Conservation (phyloP, 2,113 vertebrate genomes). For the Lycaon pictus region DNA sequence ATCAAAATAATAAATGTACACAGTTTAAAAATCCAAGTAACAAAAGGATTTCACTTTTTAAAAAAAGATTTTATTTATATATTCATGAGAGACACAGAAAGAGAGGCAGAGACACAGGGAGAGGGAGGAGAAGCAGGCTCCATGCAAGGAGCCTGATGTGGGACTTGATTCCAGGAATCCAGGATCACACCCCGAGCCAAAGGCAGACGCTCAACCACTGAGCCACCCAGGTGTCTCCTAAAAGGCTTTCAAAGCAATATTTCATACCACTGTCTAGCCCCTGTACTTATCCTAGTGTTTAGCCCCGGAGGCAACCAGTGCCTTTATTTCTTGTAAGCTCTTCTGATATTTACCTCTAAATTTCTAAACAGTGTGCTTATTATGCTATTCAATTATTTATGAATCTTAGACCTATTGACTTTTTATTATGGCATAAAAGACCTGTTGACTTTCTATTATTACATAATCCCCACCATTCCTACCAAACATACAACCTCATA, state of each 20-base stretch:
- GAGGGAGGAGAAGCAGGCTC: no score
- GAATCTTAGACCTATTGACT: neutral
- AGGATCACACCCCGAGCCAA: no score
- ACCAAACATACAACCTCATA: no score
- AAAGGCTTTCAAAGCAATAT: neutral
- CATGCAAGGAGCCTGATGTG: no score
- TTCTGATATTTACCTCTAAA: neutral
- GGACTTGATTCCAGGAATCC: no score
- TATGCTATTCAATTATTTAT: neutral
- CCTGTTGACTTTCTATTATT: neutral
- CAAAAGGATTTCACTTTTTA: neutral
- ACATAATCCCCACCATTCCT: rapidly evolving
- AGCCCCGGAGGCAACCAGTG: neutral
- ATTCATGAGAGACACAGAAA: no score
- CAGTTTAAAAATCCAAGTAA: neutral
- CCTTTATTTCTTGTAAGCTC: neutral
- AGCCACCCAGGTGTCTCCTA: no score
- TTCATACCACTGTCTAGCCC: neutral
- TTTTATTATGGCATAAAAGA: no score
- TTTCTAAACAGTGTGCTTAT: neutral
- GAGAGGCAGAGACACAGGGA: no score
- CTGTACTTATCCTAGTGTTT: neutral
- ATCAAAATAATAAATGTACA: neutral
- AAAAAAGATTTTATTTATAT: no score
- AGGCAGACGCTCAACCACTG: no score